Evolutionary conservation across 2,888 invertebrate genomes (phyloP).

Genomic region (Gymnosoma rotundatum): DNA sequence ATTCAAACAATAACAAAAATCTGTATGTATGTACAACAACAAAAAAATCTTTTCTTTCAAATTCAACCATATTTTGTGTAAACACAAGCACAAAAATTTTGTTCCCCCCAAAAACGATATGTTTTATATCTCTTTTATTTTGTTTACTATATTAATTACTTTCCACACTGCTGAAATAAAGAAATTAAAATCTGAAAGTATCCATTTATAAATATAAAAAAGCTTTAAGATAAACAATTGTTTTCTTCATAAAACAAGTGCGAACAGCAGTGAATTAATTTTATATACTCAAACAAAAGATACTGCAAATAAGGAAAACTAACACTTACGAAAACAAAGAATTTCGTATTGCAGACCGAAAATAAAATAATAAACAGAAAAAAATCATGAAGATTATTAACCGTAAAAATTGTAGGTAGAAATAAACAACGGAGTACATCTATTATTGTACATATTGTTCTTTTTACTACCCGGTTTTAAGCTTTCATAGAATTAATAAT

Average conservation of each 20-base stretch:
- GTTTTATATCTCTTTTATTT: neutral
- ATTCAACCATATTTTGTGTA: neutral
- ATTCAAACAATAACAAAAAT: neutral
- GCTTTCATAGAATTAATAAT: too few relatives aligned
- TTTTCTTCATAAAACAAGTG: slow-evolving; percentile 58
- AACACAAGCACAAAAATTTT: neutral
- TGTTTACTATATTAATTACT: slow-evolving; percentile 15
- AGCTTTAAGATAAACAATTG: slow-evolving; percentile 39
- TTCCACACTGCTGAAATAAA: slow-evolving; percentile 11
- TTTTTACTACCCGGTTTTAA: too few relatives aligned
- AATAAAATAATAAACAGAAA: neutral
- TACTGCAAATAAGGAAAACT: slow-evolving; percentile 7
- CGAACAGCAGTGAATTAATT: slow-evolving; percentile 45
- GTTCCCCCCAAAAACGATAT: neutral
- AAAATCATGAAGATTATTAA: neutral
- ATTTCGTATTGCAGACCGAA: slow-evolving; percentile 9
- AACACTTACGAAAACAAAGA: slow-evolving; percentile 11
- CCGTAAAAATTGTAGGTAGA: too few relatives aligned
- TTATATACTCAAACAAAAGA: neutral
- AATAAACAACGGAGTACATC: too few relatives aligned
- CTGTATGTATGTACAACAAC: neutral
- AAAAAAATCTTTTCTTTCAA: slow-evolving; percentile 1
- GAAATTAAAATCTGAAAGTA: slow-evolving; percentile 36
- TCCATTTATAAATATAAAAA: slow-evolving; percentile 28
- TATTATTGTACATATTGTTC: too few relatives aligned